A percentile compares a stretch with the other conserved stretches of the same genome.
Conservation (phyloP, 1,140 invertebrate species). For the Formica selysi region DNA sequence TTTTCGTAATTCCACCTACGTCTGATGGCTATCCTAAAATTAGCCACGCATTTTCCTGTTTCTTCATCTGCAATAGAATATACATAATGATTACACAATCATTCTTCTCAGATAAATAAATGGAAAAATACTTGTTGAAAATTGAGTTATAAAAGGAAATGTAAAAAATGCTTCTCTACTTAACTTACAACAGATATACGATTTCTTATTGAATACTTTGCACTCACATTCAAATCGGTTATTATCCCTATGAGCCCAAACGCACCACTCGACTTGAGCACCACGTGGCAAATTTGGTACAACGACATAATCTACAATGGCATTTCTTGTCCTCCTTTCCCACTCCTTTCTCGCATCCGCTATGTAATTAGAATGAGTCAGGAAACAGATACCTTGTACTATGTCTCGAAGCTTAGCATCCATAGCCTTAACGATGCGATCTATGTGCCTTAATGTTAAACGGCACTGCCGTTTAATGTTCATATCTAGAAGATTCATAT, state of each 20-base stretch:
- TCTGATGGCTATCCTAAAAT: conserved; percentile 93
- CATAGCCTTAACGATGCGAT: conserved; percentile 92
- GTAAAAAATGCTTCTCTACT: neutral
- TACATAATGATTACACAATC: conserved; percentile 1
- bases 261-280: conserved; percentile 96
- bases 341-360: conserved; percentile 92
- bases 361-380: conserved; percentile 90
- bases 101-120: neutral
- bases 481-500: conserved; percentile 90
- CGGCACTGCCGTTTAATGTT: conserved; percentile 92
- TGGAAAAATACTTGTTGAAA: conserved; percentile 15
- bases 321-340: conserved; percentile 94
- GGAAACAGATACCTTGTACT: conserved; percentile 94
- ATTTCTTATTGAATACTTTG: neutral
- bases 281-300: conserved; percentile 92
- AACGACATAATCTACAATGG: conserved; percentile 95
- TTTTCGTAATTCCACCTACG: conserved; percentile 95
- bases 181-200: conserved; percentile 3
- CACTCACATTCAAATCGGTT: conserved; percentile 94
- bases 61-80: conserved; percentile 91
- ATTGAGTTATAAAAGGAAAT: neutral
- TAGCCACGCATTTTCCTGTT: conserved; percentile 93
- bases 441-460: conserved; percentile 93
- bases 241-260: conserved; percentile 95
- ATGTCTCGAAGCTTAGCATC: conserved; percentile 92